A percentile compares a stretch with the other conserved stretches of the same genome.
phyloP scores from a whole-genome alignment of 2,888 invertebrate species.

The Leucophenga montana region DNA sequence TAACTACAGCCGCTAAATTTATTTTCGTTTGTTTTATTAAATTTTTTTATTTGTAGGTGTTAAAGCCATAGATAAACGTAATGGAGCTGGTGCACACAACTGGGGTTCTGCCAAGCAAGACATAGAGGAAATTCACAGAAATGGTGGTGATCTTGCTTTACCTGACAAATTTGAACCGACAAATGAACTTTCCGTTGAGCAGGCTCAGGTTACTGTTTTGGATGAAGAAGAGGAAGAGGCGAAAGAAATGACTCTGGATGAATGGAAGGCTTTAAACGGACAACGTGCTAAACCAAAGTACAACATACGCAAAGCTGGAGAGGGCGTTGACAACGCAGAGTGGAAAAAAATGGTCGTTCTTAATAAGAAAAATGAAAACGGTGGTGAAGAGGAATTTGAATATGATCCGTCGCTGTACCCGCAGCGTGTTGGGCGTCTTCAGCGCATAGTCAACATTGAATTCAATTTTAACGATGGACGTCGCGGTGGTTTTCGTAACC shows the following conservation, averaged over 20 bases:
- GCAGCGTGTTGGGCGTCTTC: conserved; percentile 89
- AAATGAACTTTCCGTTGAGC: too few species aligned
- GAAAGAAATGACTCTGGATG: conserved; percentile 92
- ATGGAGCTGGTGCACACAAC: conserved; percentile 95
- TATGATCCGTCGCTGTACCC: conserved; percentile 86
- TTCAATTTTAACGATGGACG: conserved; percentile 89
- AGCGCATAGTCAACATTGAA: conserved; percentile 89
- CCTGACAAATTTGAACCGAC: conserved; percentile 70
- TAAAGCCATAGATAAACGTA: conserved; percentile 94
- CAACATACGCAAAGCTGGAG: conserved; percentile 94
- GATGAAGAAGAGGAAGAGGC: conserved; percentile 82
- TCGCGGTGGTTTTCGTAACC: conserved; percentile 80
- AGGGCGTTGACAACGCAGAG: conserved; percentile 91
- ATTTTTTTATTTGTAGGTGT: conserved; percentile 73
- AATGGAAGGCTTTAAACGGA: conserved; percentile 89
- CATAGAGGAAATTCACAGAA: conserved; percentile 77
- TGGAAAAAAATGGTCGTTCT: conserved; percentile 93
- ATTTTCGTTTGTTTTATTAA: too few species aligned
- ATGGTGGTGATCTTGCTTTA: conserved; percentile 49
- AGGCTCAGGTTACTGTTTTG: conserved; percentile 31
- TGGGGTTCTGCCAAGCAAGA: conserved; percentile 96
- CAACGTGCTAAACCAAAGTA: conserved; percentile 88
- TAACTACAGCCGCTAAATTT: too few species aligned
- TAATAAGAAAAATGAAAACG: conserved; percentile 79
- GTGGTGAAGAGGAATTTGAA: conserved; percentile 79